A percentile compares a stretch with the other conserved stretches of the same genome.
Evolutionary conservation across 2,797 vertebrate genomes (phyloP).

Genomic region (Hafferia zeledoni): DNA sequence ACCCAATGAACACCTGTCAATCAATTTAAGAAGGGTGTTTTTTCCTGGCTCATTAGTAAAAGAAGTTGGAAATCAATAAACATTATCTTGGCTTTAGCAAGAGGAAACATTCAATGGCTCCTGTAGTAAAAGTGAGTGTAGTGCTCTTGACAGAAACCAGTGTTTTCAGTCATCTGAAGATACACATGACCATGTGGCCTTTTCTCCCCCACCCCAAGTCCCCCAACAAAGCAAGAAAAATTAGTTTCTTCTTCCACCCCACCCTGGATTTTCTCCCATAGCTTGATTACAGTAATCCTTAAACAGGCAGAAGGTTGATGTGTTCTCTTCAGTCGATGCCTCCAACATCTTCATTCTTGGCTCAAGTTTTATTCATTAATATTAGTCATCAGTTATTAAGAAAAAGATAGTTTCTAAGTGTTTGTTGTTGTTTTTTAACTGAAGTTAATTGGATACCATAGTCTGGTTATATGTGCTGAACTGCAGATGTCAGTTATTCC

Average conservation of each 20-base stretch:
- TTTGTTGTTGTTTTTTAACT: conserved; percentile 71
- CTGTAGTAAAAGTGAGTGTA: conserved; percentile 55
- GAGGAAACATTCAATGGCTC: conserved; percentile 67
- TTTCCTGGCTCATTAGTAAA: conserved; percentile 44
- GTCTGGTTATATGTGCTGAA: conserved; percentile 62
- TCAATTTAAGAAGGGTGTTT: not conserved
- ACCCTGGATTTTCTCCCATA: conserved; percentile 49
- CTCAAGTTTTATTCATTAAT: conserved; percentile 81
- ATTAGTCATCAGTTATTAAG: conserved; percentile 84
- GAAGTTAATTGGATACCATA: conserved; percentile 72
- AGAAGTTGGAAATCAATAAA: conserved; percentile 50
- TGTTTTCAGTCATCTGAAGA: conserved; percentile 54
- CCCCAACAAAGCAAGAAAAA: conserved; percentile 41
- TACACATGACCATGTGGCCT: conserved; percentile 5
- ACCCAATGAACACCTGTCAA: not conserved
- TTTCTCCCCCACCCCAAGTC: not conserved
- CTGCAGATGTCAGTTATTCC: conserved; percentile 80
- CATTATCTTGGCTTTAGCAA: conserved; percentile 47
- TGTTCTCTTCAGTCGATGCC: conserved; percentile 58
- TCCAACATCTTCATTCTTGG: conserved; percentile 73
- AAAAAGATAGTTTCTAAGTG: conserved; percentile 81
- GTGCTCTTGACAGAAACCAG: conserved; percentile 58
- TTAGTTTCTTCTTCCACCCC: conserved; percentile 37
- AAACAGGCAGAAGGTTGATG: conserved; percentile 52
- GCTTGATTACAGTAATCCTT: conserved; percentile 63